These are phyloP conservation scores for Paracyclopina nana DNA, from an alignment of 1,140 invertebrate species.

Conservation along the genomic window DNA sequence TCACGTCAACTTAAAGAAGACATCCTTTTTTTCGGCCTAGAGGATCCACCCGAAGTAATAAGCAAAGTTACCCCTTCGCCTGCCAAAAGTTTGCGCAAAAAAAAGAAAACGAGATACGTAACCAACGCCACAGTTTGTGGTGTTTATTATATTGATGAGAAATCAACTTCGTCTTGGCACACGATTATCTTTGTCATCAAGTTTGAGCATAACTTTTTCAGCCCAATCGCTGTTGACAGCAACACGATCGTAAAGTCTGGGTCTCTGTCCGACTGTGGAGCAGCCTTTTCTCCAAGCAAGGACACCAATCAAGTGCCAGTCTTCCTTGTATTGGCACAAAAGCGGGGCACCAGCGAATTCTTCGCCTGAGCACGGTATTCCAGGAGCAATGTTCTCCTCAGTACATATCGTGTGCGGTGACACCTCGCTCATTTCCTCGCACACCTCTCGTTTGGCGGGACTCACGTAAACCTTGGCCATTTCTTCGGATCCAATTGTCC, in stretches of 20 bases:
- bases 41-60: no score
- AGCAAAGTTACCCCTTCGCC: no score
- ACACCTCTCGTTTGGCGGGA: background rate
- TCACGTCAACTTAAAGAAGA: no score
- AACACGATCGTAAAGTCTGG: background rate
- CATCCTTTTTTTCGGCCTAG: no score
- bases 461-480: background rate
- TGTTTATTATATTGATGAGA: no score
- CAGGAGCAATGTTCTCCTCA: background rate
- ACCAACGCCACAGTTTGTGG: no score
- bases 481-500: background rate
- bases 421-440: background rate
- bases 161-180: no score
- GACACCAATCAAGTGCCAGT: background rate
- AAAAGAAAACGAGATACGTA: no score
- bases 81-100: no score
- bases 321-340: background rate
- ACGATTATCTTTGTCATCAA: no score
- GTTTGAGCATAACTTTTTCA: background rate
- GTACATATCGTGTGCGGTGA: background rate
- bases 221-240: background rate
- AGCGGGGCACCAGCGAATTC: background rate
- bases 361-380: no score
- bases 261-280: background rate
- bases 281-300: background rate